Base-by-base conservation (phyloP, 2,888 invertebrate genomes). In the Eupithecia abbreviata region DNA sequence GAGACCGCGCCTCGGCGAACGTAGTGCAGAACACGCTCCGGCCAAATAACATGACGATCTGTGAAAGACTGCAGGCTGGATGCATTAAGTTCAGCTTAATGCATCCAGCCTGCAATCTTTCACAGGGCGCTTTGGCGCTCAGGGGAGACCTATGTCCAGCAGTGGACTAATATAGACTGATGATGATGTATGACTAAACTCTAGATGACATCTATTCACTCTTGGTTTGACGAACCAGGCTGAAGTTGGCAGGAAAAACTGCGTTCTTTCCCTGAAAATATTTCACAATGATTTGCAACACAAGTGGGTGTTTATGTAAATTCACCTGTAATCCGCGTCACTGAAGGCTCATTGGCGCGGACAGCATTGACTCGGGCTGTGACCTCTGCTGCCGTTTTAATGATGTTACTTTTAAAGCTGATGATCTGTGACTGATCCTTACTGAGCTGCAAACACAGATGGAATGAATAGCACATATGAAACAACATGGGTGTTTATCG, bases 401-500 rank as follows among this genome's bases (percentile, higher is more conserved):
- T 68, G 45, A 68, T 43, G 67, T 45, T 18, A 43, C 67, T 68
- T 42, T 68, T 45, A 68, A 68, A 43, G n/a, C 45, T 68, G 45
- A n/a, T 43, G 12, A 68, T 43, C 42, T 15, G 67, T 45, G 67
- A 43, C 45, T n/a, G 41, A 67, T 67, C 42, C 30, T 6, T 6
- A 42, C 9, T 66, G 42, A 41, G 30, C 62, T 62, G 10, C 62
- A 10, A 4, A 12, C 42, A 41, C 13, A 15, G 42, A 41, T 42
- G 6, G 18, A 10, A 30, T 62, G 30, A 30, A 30, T 30, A 30
- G 30, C 30, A 30, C 4, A 3, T n/a, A 55, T 55, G 18, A 55
- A 55, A 51, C 51, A 51, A 15, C 15, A 6, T n/a, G 51, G n/a
- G 2, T n/a, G 3, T 18, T 55, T 30, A 30, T 4, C 0, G 30